These are phyloP conservation scores for Caenorhabditis inopinata DNA, from an alignment of 1,140 invertebrate genomes.

Conservation along the genomic window DNA sequence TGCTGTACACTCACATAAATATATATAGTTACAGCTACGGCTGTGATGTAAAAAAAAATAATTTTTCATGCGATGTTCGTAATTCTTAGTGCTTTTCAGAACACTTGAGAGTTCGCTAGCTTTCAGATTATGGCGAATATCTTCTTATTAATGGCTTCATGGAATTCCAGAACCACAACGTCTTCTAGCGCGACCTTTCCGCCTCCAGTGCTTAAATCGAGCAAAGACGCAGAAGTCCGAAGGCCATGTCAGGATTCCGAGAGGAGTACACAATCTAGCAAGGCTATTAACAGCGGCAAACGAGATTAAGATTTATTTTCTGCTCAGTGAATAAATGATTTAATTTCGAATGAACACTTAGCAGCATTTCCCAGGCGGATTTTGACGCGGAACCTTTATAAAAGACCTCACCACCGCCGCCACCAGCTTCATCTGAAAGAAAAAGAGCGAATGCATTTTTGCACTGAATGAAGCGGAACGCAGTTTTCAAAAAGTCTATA, in stretches of 20 bases:
- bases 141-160: neutral
- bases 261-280: neutral
- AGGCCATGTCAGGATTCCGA: neutral
- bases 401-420: too few relatives aligned
- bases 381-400: too few relatives aligned
- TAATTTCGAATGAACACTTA: too few relatives aligned
- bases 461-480: too few relatives aligned
- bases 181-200: neutral
- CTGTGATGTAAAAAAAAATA: too few relatives aligned
- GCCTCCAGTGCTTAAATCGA: neutral
- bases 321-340: neutral
- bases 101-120: too few relatives aligned
- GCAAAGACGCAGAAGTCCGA: neutral
- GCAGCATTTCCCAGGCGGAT: too few relatives aligned
- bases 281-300: neutral
- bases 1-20: too few relatives aligned
- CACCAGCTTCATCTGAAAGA: too few relatives aligned
- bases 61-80: neutral
- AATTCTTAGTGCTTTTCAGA: neutral
- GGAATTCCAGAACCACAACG: neutral
- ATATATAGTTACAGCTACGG: too few relatives aligned
- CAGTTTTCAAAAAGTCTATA: too few relatives aligned
- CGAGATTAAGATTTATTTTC: neutral
- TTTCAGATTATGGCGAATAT: conserved; percentile 3
- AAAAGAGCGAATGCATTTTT: too few relatives aligned